phyloP scores from a whole-genome alignment of 64 coral and sea anemone genomes.

The Orbicella faveolata region DNA sequence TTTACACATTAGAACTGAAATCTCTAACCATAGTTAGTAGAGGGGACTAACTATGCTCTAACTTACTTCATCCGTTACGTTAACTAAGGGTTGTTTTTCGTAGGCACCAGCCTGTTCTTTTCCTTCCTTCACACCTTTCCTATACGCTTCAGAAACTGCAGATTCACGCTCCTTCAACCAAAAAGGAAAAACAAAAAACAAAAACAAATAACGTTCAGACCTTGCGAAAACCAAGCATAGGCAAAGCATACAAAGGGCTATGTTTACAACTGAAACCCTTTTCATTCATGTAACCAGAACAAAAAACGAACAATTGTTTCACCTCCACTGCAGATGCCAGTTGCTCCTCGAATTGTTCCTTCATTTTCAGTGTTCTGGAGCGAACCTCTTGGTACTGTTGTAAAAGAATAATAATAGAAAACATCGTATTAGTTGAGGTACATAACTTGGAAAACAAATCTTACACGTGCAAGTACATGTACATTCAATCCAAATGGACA shows the following conservation, averaged over 20 bases:
- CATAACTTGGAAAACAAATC: no score
- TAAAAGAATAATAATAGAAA: no score
- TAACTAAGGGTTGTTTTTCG: slow-evolving; percentile 9
- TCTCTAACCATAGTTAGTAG: no score
- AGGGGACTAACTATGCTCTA: neutral
- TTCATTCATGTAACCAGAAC: no score
- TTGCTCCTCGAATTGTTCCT: slow-evolving; percentile 61
- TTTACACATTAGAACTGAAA: no score
- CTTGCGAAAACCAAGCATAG: no score
- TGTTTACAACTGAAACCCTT: no score
- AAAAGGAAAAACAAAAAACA: neutral
- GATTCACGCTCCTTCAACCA: slow-evolving; percentile 48
- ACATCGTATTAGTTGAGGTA: no score
- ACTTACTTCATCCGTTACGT: slow-evolving; percentile 58
- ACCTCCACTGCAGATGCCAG: slow-evolving; percentile 45
- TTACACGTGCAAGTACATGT: no score
- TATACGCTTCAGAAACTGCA: slow-evolving; percentile 47
- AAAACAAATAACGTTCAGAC: neutral
- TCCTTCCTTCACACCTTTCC: slow-evolving; percentile 44
- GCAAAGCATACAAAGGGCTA: no score
- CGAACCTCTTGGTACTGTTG: slow-evolving; percentile 63
- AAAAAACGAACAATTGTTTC: neutral
- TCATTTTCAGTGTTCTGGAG: slow-evolving; percentile 67
- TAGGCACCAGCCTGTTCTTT: neutral
- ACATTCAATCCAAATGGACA: no score